Percentiles rank a stretch among this genome's conserved stretches.
Evolutionary conservation across 2,797 vertebrate genomes (phyloP).

Genomic region (Clangula hyemalis): DNA sequence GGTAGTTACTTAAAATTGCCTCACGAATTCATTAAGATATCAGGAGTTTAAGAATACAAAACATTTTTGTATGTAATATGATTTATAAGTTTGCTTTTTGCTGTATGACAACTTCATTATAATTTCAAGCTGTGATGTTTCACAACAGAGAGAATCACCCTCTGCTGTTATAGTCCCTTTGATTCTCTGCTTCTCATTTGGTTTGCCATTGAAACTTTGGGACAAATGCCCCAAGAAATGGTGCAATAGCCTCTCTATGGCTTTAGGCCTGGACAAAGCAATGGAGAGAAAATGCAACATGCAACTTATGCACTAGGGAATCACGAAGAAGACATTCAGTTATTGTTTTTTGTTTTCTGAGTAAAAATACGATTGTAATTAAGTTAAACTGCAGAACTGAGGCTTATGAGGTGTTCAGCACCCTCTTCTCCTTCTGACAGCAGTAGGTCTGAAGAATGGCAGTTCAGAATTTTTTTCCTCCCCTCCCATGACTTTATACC

Average conservation of each 20-base stretch:
- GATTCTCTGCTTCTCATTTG: conserved; percentile 36
- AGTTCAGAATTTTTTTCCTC: not conserved
- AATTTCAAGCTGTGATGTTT: conserved; percentile 65
- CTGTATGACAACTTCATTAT: conserved; percentile 43
- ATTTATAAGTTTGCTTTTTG: conserved; percentile 41
- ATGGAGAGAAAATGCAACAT: conserved; percentile 45
- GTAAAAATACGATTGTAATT: conserved; percentile 33
- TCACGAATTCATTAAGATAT: not conserved
- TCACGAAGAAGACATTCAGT: conserved; percentile 39
- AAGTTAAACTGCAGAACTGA: not conserved
- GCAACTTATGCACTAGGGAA: conserved; percentile 55
- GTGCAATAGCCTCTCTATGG: conserved; percentile 52
- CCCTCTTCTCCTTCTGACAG: not conserved
- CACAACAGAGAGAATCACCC: conserved; percentile 54
- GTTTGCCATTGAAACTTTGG: conserved; percentile 50
- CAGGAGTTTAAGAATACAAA: not conserved
- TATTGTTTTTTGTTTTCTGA: conserved; percentile 46
- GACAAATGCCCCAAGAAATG: conserved; percentile 66
- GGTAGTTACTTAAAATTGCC: not conserved
- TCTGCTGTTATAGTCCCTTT: conserved; percentile 32
- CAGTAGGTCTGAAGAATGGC: not conserved
- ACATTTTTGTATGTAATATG: conserved; percentile 9
- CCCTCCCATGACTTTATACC: not conserved
- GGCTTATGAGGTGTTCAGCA: not conserved
- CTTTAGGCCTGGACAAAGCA: conserved; percentile 56